Evolutionary conservation across 2,888 invertebrate species (phyloP), one percentile per base, ranked within the genome.

Genomic region (Phaonia tiefii): DNA sequence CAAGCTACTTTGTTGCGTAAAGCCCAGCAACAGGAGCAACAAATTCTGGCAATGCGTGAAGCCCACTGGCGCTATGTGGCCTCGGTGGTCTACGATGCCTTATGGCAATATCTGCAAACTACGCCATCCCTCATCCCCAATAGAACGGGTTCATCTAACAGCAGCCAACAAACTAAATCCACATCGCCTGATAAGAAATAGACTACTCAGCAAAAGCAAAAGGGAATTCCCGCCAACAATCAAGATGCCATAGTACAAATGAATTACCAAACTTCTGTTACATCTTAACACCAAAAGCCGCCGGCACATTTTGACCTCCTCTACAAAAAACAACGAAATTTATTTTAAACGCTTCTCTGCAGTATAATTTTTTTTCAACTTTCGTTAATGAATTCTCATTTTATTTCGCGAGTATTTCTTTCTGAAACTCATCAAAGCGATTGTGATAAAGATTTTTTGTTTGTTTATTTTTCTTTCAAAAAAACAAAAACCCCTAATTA

Each of bases 381-480:
- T 46, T 42, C 10, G 8, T 31, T 51, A n/a, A n/a, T n/a, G n/a
- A n/a, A n/a, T 44, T 44, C 7, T 15, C 46, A 37, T 44, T 46
- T 65, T 71, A 25, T 65, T 49, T 22, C 15, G n/a, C n/a, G n/a
- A n/a, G n/a, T n/a, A 26, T 17, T 60, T 39, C 31, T 82, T 83
- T 83, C 80, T 83, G 85, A 86, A 67, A 79, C 88, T 88, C 88
- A 89, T 88, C 88, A 88, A 89, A 89, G 88, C 89, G 85, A 89
- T 89, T 88, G 88, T 88, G 88, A 88, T 88, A 88, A 87, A 84
- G 85, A 84, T 85, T 88, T 88, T 31, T 88, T 75, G 80, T 78
- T 74, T 73, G 70, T 46, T 54, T 60, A 3, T 56, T 60, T 73
- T 79, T 54, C n/a, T 65, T 39, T 46, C 75, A 56, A 46, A 79